Percentiles rank a stretch among this genome's conserved stretches.
Evolutionary conservation across 1,140 invertebrate genomes (phyloP).

Genomic region (Aphaenogaster rudis): DNA sequence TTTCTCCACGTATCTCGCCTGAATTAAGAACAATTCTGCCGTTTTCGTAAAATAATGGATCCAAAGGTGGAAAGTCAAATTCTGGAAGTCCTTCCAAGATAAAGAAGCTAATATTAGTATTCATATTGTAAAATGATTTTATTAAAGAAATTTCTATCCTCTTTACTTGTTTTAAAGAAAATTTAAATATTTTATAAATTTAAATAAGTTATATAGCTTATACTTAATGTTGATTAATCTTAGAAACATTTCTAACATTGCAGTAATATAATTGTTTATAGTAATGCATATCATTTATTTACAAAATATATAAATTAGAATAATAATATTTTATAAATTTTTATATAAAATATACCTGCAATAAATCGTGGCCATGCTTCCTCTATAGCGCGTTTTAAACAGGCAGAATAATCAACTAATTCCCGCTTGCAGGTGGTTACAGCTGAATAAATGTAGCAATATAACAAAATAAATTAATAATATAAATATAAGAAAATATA

Average conservation of each 20-base stretch:
- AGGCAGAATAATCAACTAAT: not conserved
- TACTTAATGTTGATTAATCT: not conserved
- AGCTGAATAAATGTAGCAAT: not conserved
- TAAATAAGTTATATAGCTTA: not conserved
- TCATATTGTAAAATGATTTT: slow-evolving; percentile 3
- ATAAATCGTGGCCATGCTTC: not conserved
- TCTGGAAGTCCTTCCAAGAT: slow-evolving; percentile 14
- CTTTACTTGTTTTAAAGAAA: not conserved
- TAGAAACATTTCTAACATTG: not conserved
- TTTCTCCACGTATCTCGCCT: not conserved
- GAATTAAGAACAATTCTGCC: not conserved
- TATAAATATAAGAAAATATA: not conserved
- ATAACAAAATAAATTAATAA: not conserved
- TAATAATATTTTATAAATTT: not conserved
- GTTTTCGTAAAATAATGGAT: not conserved
- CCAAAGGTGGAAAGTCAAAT: not conserved
- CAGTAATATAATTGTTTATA: not conserved
- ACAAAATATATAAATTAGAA: not conserved
- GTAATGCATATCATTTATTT: not conserved
- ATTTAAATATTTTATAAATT: not conserved
- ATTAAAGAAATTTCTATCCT: not conserved
- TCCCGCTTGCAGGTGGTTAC: not conserved
- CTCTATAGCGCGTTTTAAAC: not conserved
- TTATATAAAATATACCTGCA: not conserved
- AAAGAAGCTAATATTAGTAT: not conserved